phyloP scores from a whole-genome alignment of 2,113 vertebrate genomes.

The Protomyctophum bolini region DNA sequence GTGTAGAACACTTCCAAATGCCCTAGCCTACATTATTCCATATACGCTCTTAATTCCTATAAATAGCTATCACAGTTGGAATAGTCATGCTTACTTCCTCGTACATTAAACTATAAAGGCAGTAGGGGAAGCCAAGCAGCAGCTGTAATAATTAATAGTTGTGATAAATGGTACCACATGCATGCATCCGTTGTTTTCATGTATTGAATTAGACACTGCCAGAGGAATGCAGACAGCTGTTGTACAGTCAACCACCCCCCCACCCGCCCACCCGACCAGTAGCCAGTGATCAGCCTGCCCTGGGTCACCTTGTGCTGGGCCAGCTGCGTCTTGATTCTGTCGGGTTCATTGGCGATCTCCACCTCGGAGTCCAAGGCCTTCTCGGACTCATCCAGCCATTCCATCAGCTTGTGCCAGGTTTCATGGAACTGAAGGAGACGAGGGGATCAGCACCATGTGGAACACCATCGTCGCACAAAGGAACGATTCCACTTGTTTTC shows the following conservation, averaged over 20 bases:
- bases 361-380: slow-evolving; percentile 91
- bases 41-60: slow-evolving; percentile 12
- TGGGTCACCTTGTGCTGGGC: slow-evolving; percentile 90
- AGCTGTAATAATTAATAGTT: neutral
- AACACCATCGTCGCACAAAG: neutral
- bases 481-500: slow-evolving; percentile 47
- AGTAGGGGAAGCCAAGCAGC: slow-evolving; percentile 1
- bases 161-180: neutral
- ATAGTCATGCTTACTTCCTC: slow-evolving; percentile 12
- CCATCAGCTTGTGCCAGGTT: slow-evolving; percentile 95
- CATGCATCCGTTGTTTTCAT: too few relatives aligned
- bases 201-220: too few relatives aligned
- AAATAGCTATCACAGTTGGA: slow-evolving; percentile 21
- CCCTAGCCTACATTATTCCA: slow-evolving; percentile 31
- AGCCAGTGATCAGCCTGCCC: slow-evolving; percentile 8
- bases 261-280: neutral
- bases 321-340: slow-evolving; percentile 95
- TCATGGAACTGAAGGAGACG: slow-evolving; percentile 88
- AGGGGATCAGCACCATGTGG: slow-evolving; percentile 26
- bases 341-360: slow-evolving; percentile 98
- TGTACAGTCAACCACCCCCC: neutral
- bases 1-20: slow-evolving; percentile 15
- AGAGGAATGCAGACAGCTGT: neutral
- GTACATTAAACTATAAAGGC: slow-evolving; percentile 15
- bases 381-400: slow-evolving; percentile 96